Evolutionary conservation across 35 echinoderm and acorn worm species (phyloP).

Genomic region (Eucidaris tribuloides): DNA sequence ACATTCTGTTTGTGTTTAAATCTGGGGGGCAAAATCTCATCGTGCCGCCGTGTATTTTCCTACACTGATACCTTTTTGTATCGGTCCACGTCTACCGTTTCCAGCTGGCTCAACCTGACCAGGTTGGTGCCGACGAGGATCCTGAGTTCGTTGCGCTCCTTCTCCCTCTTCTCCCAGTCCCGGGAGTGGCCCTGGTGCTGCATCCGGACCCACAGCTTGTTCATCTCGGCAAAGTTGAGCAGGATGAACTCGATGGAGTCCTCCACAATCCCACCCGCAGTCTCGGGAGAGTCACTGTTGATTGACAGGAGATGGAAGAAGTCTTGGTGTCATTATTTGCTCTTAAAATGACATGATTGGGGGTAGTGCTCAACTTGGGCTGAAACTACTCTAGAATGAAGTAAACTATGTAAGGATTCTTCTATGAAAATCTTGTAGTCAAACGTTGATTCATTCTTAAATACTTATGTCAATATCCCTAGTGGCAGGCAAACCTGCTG

Average conservation of each 20-base stretch:
- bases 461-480: too few relatives aligned
- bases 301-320: neutral
- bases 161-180: conserved; percentile 71
- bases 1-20: too few relatives aligned
- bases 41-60: neutral
- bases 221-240: conserved; percentile 99
- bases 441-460: too few relatives aligned
- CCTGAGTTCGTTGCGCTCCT: conserved; percentile 77
- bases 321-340: too few relatives aligned
- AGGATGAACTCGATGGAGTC: conserved; percentile 99
- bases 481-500: too few relatives aligned
- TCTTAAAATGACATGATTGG: too few relatives aligned
- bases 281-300: conserved; percentile 64
- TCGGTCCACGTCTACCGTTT: conserved; percentile 69
- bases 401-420: too few relatives aligned
- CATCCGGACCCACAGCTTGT: conserved; percentile 94
- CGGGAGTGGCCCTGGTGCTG: conserved; percentile 82
- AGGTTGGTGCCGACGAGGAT: conserved; percentile 97
- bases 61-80: conserved; percentile 74
- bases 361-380: too few relatives aligned
- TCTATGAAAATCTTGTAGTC: too few relatives aligned
- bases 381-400: too few relatives aligned
- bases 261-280: conserved; percentile 43
- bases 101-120: conserved; percentile 90
- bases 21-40: neutral